Conservation (phyloP, 1,140 invertebrate genomes). For the Orchestia grillus region DNA sequence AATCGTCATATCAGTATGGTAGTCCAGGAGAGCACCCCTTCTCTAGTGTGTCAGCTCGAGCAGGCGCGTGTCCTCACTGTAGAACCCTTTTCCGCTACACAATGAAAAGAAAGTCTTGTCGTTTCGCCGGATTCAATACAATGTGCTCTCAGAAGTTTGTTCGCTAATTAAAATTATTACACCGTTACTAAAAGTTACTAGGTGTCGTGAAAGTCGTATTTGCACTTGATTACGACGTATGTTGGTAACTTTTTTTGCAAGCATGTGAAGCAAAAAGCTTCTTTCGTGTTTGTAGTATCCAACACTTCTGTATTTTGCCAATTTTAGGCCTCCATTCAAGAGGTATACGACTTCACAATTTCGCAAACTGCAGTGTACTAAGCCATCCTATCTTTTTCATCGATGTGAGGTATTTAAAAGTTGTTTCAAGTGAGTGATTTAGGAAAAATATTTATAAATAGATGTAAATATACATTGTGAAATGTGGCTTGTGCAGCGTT, state of each 20-base stretch:
- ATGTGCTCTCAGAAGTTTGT: neutral
- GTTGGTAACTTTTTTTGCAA: neutral
- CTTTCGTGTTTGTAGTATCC: neutral
- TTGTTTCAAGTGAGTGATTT: neutral
- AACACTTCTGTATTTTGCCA: neutral
- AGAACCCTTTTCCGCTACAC: neutral
- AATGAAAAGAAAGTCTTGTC: neutral
- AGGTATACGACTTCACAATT: neutral
- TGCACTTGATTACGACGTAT: neutral
- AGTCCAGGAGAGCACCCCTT: neutral
- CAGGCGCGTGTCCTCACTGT: neutral
- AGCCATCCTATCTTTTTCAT: neutral
- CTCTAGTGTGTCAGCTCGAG: neutral
- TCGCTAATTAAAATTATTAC: too few species aligned
- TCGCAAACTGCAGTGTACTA: neutral
- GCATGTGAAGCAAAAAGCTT: neutral
- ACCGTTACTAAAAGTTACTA: neutral
- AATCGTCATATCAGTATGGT: neutral
- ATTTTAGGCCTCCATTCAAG: neutral
- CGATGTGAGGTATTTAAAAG: neutral
- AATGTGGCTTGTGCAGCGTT: slow-evolving; percentile 39
- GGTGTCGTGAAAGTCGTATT: neutral
- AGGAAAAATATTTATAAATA: neutral
- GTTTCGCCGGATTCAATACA: neutral
- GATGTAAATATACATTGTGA: neutral